phyloP scores from a whole-genome alignment of 1,140 invertebrate species.

The Arion vulgaris region DNA sequence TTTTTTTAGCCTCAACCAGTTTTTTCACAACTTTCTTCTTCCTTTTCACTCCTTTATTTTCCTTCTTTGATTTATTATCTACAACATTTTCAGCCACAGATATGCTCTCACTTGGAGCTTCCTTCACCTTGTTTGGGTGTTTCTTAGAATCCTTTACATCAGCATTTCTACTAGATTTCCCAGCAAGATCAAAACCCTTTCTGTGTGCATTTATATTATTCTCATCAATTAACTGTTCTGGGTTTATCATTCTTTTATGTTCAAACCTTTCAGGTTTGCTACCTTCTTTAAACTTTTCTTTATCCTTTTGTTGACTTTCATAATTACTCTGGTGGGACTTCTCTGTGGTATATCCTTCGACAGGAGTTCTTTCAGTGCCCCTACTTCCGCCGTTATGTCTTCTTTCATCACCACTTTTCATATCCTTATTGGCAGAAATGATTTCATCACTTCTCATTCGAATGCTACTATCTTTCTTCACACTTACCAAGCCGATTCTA shows the following conservation, averaged over 20 bases:
- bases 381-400: not conserved
- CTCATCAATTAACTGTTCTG: not conserved
- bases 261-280: not conserved
- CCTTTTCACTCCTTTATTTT: not conserved
- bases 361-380: not conserved
- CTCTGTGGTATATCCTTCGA: not conserved
- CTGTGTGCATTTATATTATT: not conserved
- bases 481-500: not conserved
- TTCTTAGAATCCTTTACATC: too few species aligned
- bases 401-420: not conserved
- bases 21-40: constrained; percentile 9
- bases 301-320: not conserved
- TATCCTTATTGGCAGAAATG: not conserved
- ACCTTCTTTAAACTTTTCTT: too few species aligned
- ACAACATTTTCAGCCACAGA: constrained; percentile 5
- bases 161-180: too few species aligned
- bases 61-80: constrained; percentile 27
- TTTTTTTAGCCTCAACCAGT: constrained; percentile 23
- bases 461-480: not conserved
- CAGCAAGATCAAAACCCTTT: not conserved
- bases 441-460: not conserved
- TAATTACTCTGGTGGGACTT: not conserved
- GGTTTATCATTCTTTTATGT: not conserved
- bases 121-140: not conserved
- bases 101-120: not conserved